Evolutionary conservation across 2,888 invertebrate genomes (phyloP).

Genomic region (Drosophila demipolita): DNA sequence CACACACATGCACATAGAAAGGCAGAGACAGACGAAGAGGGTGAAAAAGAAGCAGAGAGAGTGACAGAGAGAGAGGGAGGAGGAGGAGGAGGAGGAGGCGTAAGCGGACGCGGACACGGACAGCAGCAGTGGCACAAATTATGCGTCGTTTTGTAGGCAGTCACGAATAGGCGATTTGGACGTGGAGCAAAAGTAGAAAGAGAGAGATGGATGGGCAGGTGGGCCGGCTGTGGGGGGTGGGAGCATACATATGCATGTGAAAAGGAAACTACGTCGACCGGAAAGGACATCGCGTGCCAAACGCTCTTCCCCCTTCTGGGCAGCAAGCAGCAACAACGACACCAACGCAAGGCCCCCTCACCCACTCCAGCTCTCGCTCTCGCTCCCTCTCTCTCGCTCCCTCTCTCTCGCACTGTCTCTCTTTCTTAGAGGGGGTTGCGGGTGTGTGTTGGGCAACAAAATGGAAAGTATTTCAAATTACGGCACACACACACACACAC

Average conservation of each 20-base stretch:
- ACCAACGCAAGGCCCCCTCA: conserved; percentile 14
- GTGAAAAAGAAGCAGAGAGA: background rate
- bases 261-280: conserved; percentile 78
- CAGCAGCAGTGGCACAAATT: conserved; percentile 75
- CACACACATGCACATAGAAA: conserved; percentile 12
- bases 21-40: background rate
- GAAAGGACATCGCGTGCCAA: conserved; percentile 84
- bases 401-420: background rate
- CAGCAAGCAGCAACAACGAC: conserved; percentile 7
- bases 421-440: background rate
- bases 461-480: conserved; percentile 80
- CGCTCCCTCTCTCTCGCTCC: background rate
- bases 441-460: conserved; percentile 53
- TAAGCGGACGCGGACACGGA: conserved; percentile 48
- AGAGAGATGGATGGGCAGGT: conserved; percentile 10
- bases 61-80: background rate
- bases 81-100: background rate
- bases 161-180: conserved; percentile 75
- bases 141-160: conserved; percentile 74
- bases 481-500: conserved; percentile 44
- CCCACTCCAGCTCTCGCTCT: no score
- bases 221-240: background rate
- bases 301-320: conserved; percentile 61
- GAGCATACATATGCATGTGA: conserved; percentile 35
- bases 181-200: conserved; percentile 17